Base-by-base conservation (phyloP, 2,113 vertebrate genomes). In the Platysternon megacephalum region DNA sequence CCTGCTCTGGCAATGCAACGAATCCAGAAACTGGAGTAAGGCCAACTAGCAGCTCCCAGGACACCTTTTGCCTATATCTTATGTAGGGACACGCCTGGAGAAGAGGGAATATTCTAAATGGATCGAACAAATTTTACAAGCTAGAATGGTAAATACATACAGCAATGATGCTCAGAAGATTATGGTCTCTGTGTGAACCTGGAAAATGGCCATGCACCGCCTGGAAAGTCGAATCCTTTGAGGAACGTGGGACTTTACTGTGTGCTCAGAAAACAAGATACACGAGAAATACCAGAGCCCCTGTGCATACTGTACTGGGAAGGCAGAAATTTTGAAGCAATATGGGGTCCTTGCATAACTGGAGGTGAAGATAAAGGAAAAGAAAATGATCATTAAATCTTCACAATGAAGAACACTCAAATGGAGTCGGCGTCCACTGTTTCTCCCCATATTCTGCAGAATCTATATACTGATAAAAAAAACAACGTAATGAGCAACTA, bases 1-100 rank as follows among this genome's bases (percentile, higher is more conserved):
- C 17, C 61, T 74, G 17, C 65, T 86, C 52, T 94, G 89, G 26
- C 28, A 74, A 29, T 48, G 65, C 72, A 92, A 86, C 65, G 3
- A 13, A 26, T 16, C 4, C 48, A 55, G 51, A 8, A 56, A 82
- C 11, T 2, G 6, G 0, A 9, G 11, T 5, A 35, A 1, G 2
- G 42, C 52, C 78, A 52, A 80, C 35, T 72, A 89, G 16, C 1
- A 78, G 84, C 79, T 55, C 14, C 48, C 4, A 42, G 53, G 8
- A 35, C 51, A 68, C 56, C 19, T 56, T 91, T 39, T 58, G 84
- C 11, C 2, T n/a, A 49, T n/a, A 90, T 53, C 52, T 61, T 48
- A 88, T 56, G 26, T n/a, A n/a, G 21, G 4, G 32, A 72, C 24
- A 26, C 28, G 74, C 3, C 42, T 78, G 42, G 39, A 46, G 74